These are phyloP conservation scores for Drosophila ezoana DNA, from an alignment of 2,888 invertebrate species.

Conservation along the genomic window DNA sequence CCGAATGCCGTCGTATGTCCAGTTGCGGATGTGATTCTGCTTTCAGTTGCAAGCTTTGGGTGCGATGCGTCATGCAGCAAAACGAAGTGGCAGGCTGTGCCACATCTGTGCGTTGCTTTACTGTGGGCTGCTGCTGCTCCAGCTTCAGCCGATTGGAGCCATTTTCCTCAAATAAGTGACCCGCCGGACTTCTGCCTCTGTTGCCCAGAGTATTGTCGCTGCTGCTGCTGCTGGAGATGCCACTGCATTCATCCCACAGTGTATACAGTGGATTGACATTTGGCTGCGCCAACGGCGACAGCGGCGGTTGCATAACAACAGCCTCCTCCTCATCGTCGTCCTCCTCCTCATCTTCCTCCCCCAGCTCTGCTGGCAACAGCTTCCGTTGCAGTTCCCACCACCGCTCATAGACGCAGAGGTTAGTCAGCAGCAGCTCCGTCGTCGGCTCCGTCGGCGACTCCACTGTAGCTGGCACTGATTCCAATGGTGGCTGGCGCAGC, in stretches of 20 bases:
- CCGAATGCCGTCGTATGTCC: too few species aligned
- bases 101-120: background rate
- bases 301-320: too few species aligned
- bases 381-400: conserved; percentile 3
- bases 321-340: too few species aligned
- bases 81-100: too few species aligned
- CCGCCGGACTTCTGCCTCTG: background rate
- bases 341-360: background rate
- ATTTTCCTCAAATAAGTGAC: too few species aligned
- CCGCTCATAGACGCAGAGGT: conserved; percentile 86
- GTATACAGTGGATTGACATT: too few species aligned
- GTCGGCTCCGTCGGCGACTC: background rate
- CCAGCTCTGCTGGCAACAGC: conserved; percentile 85
- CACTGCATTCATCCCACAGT: too few species aligned
- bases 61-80: background rate
- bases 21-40: too few species aligned
- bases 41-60: too few species aligned
- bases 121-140: background rate
- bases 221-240: conserved; percentile 82
- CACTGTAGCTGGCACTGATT: rapidly evolving
- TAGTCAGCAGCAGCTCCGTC: background rate
- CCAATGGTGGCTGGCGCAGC: background rate
- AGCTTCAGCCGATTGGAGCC: too few species aligned
- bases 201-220: background rate
- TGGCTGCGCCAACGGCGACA: too few species aligned